Evolutionary conservation across 2,113 vertebrate genomes (phyloP), one percentile per base, ranked within the genome.

Genomic region (Bubalus kerabau): DNA sequence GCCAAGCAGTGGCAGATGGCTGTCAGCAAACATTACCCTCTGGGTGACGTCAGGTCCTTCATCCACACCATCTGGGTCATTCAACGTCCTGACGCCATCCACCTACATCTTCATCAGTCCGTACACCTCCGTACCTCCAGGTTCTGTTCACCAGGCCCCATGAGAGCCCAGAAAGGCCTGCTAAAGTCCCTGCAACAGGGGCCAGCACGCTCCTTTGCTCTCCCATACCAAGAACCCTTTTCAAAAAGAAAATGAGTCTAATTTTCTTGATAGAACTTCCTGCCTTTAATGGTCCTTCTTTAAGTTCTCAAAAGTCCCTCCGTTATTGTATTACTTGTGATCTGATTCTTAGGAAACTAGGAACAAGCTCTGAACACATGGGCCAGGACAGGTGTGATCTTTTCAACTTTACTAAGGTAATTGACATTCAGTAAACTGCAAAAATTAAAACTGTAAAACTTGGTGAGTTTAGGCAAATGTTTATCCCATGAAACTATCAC

Each of bases 151-250:
- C 59, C 43, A 11, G 24, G 57, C 1, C 0, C 12, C 4, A 1
- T 0, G 9, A 23, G 12, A 40, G 46, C 3, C 10, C 7, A 3
- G 16, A 40, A 76, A 67, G 8, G 8, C 50, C 64, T n/a, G 26
- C 17, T 43, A 16, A 60, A 17, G 15, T 32, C 26, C 50, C 81
- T 52, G 46, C 71, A 36, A 7, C 48, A 64, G 16, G 3, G 4
- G 3, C 13, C 24, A 1, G 17, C 43, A 15, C 0, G 0, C 5
- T 50, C 62, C 23, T 71, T 52, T 26, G 24, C 17, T 11, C 59
- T 57, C 80, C 21, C 32, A 30, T 36, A 30, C 28, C 74, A 82
- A 32, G 36, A 83, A 56, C 26, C 2, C 32, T 48, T 46, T 21
- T 56, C 30, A 48, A 90, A 64, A 36, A 78, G 76, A 60, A 78